Evolutionary conservation across 1,140 invertebrate genomes (phyloP), one percentile per base, ranked within the genome.

Genomic region (Doryteuthis pealeii): DNA sequence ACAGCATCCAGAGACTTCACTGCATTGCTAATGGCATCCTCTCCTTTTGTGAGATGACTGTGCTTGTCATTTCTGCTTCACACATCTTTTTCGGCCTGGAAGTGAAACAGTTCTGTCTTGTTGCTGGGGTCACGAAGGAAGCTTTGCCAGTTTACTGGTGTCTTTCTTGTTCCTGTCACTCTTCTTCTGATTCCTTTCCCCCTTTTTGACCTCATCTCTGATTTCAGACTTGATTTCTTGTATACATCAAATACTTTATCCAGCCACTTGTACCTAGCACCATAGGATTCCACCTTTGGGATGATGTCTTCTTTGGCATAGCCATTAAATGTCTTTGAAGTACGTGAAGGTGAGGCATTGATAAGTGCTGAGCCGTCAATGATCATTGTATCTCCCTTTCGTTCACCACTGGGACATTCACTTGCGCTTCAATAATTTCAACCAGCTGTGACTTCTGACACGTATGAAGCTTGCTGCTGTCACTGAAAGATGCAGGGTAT

Each of bases 91-190:
- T 78, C 74, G 14, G 79, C 72, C 26, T 79, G 72, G 35, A 79
- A 76, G 28, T 78, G 28, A 58, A 80, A 81, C 10, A 78, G 79
- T 45, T 81, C 76, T 32, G 77, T 78, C 45, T 82, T 82, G 74
- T 82, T 82, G 45, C 26, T 65, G 26, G 33, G 31, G 40, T 80
- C 72, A 45, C 73, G 12, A 28, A 82, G 74, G 65, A 82, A 82
- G 70, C 58, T 77, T 45, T 45, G 2, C 77, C 79, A 81, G 40
- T 79, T 75, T 65, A 2, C 1, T 68, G 79, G 76, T 12, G 49
- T 67, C 30, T 82, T 80, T 18, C 40, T 73, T 49, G 31, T 74
- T 28, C 26, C 43, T 54, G 74, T 79, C 28, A 82, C 72, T 54
- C 78, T 80, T 31, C 74, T 75, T 73, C 80, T 77, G 14, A 73